These are phyloP conservation scores for Agrotis puta DNA, from an alignment of 2,888 invertebrate species.

Conservation along the genomic window DNA sequence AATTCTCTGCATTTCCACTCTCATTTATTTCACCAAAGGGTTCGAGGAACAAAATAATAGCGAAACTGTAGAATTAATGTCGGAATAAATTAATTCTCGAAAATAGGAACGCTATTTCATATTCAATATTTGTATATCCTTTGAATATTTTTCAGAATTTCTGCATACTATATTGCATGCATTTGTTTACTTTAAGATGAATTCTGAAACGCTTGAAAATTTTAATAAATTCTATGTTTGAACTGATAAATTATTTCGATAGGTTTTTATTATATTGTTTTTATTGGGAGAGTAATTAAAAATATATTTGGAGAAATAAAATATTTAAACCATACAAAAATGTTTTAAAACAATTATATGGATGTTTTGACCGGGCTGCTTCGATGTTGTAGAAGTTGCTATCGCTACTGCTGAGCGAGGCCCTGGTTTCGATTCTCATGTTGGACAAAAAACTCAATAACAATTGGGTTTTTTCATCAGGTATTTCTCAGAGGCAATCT, in stretches of 20 bases:
- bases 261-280: too few relatives aligned
- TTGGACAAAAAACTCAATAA: background rate
- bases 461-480: background rate
- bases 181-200: background rate
- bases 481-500: background rate
- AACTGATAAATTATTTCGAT: too few relatives aligned
- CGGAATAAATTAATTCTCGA: background rate
- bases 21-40: background rate
- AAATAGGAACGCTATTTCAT: background rate
- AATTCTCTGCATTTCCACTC: slow-evolving; percentile 3
- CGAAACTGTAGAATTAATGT: background rate
- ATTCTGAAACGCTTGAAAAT: background rate
- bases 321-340: too few relatives aligned
- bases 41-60: background rate
- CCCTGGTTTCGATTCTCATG: background rate
- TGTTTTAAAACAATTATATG: background rate
- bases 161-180: too few relatives aligned
- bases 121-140: background rate
- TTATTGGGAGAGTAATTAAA: background rate
- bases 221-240: background rate
- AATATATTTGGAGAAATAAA: background rate
- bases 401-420: background rate
- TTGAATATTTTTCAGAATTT: background rate
- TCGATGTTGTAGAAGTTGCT: background rate
- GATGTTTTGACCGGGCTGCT: background rate